A percentile compares a stretch with the other conserved stretches of the same genome.
Evolutionary conservation across 2,113 vertebrate genomes (phyloP).

Genomic region (Corythoichthys intestinalis): DNA sequence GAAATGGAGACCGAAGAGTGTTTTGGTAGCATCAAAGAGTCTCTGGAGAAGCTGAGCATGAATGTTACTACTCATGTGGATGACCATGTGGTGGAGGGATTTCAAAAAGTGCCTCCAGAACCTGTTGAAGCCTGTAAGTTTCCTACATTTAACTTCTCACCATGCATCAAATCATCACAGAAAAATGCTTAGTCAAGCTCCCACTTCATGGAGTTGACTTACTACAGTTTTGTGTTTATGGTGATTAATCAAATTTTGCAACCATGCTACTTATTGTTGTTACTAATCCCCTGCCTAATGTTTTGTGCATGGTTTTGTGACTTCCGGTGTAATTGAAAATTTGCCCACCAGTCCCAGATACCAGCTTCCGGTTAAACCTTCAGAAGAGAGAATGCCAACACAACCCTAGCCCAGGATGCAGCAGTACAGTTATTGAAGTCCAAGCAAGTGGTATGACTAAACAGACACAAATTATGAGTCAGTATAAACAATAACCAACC

Average conservation of each 20-base stretch:
- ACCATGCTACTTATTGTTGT: neutral
- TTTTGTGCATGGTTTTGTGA: no score
- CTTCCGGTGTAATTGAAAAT: no score
- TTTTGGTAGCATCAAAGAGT: constrained; percentile 17
- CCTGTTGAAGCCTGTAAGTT: constrained; percentile 50
- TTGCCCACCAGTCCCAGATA: no score
- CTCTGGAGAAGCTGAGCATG: constrained; percentile 40
- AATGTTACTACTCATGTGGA: neutral
- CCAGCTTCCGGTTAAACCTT: no score
- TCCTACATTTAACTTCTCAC: neutral
- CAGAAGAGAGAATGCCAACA: no score
- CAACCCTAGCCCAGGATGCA: no score
- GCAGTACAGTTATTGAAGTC: no score
- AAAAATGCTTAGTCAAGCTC: neutral
- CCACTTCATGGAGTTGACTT: neutral
- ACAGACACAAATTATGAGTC: no score
- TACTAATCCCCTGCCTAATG: neutral
- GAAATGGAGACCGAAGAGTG: neutral
- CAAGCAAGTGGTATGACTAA: no score
- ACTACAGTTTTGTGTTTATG: neutral
- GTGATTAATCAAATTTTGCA: neutral
- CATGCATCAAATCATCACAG: neutral
- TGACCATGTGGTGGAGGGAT: constrained; percentile 40
- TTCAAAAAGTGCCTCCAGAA: constrained; percentile 38
- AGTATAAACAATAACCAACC: no score